Conservation (phyloP, 1,140 invertebrate species). For the Diploscapter pachys region DNA sequence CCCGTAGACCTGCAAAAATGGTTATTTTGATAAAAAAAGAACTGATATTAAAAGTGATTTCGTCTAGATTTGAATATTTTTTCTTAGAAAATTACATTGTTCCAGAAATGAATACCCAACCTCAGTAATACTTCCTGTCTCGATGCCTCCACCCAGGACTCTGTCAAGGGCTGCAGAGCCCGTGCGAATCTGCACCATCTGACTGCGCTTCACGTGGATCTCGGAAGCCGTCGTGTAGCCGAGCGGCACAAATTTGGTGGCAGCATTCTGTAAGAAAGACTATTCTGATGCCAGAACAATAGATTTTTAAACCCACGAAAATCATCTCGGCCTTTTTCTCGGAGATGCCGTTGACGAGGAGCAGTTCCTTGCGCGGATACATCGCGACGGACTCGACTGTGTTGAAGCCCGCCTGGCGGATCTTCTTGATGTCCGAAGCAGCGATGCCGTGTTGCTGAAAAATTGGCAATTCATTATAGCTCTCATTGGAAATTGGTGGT, state of each 20-base stretch:
- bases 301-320: conserved; percentile 63
- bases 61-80: not conserved
- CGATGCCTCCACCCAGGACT: conserved; percentile 84
- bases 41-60: not conserved
- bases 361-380: conserved; percentile 82
- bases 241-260: conserved; percentile 87
- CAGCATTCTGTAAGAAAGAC: conserved; percentile 68
- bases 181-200: conserved; percentile 73
- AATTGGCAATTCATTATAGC: not conserved
- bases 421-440: conserved; percentile 80
- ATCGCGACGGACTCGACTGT: conserved; percentile 93
- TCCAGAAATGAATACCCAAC: conserved; percentile 32
- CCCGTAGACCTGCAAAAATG: conserved; percentile 74
- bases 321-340: conserved; percentile 97
- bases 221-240: conserved; percentile 95
- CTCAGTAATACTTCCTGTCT: conserved; percentile 98
- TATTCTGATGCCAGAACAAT: not conserved
- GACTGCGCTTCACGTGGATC: conserved; percentile 85
- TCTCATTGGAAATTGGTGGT: no score
- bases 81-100: not conserved
- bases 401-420: conserved; percentile 85
- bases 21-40: not conserved
- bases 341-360: conserved; percentile 90
- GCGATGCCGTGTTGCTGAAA: conserved; percentile 41
- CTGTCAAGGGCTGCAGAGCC: conserved; percentile 86